phyloP scores from a whole-genome alignment of 1,140 invertebrate species.

The Leptinotarsa undecemlineata region DNA sequence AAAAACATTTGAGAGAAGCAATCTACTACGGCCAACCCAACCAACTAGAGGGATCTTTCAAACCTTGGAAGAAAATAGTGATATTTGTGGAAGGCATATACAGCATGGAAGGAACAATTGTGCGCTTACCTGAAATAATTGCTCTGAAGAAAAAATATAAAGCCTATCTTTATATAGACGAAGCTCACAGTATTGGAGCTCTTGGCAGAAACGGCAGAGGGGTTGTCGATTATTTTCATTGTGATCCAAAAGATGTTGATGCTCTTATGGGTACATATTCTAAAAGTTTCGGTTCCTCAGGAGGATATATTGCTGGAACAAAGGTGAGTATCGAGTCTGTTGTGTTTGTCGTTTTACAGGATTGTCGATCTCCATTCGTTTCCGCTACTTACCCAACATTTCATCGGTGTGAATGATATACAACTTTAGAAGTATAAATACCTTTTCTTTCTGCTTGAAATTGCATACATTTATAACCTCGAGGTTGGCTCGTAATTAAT shows the following conservation, averaged over 20 bases:
- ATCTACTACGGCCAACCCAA: slow-evolving; percentile 82
- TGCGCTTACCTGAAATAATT: slow-evolving; percentile 86
- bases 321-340: slow-evolving; percentile 57
- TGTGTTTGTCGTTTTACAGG: background rate
- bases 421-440: too few relatives aligned
- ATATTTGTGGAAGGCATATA: slow-evolving; percentile 93
- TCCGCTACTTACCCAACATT: background rate
- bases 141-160: slow-evolving; percentile 94
- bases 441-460: too few relatives aligned
- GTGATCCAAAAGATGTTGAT: slow-evolving; percentile 86
- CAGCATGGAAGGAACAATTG: slow-evolving; percentile 98
- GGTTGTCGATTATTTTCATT: slow-evolving; percentile 79
- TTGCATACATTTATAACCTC: too few relatives aligned
- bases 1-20: slow-evolving; percentile 76
- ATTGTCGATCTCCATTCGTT: too few relatives aligned
- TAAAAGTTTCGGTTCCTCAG: slow-evolving; percentile 93
- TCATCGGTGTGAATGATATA: too few relatives aligned
- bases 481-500: too few relatives aligned
- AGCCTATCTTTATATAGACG: slow-evolving; percentile 91
- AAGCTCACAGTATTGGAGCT: slow-evolving; percentile 96
- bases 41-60: slow-evolving; percentile 56
- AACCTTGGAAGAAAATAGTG: slow-evolving; percentile 91
- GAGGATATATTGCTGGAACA: slow-evolving; percentile 93
- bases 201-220: slow-evolving; percentile 87
- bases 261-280: slow-evolving; percentile 97